A percentile compares a stretch with the other conserved stretches of the same genome.
These are phyloP conservation scores for Bombus soroeensis DNA, from an alignment of 1,140 invertebrate genomes.

Conservation along the genomic window DNA sequence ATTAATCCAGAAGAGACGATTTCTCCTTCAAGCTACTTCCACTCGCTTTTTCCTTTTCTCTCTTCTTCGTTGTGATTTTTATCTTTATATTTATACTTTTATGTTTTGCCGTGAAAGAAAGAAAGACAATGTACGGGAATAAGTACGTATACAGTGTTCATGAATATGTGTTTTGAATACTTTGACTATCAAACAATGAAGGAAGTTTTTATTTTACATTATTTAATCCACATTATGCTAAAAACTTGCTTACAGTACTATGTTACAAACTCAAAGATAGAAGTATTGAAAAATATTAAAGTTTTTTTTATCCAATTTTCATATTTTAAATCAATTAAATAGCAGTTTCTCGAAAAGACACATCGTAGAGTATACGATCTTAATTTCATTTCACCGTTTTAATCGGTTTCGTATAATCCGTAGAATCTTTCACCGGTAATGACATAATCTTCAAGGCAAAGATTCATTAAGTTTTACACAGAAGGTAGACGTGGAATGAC, in stretches of 20 bases:
- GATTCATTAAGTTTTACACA: slow-evolving; percentile 14
- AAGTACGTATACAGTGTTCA: too few species aligned
- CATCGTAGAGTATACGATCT: background rate
- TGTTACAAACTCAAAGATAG: too few species aligned
- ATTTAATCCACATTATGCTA: too few species aligned
- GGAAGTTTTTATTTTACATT: too few species aligned
- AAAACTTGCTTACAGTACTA: too few species aligned
- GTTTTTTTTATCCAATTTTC: background rate
- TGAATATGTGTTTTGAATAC: too few species aligned
- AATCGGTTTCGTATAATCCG: background rate
- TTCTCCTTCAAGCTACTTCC: background rate
- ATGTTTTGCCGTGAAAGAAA: too few species aligned
- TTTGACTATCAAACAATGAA: too few species aligned
- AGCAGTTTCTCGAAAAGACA: background rate
- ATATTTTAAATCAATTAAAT: background rate
- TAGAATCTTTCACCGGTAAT: background rate
- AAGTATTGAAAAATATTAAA: too few species aligned
- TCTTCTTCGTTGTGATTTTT: background rate
- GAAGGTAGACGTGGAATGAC: too few species aligned
- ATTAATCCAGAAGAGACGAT: slow-evolving; percentile 32
- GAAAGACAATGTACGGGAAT: too few species aligned
- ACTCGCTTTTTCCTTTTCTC: background rate
- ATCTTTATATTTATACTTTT: too few species aligned
- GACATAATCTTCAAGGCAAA: background rate
- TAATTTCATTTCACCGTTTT: background rate